These are phyloP conservation scores for Siniperca knerii DNA, from an alignment of 2,113 vertebrate species.

Conservation along the genomic window DNA sequence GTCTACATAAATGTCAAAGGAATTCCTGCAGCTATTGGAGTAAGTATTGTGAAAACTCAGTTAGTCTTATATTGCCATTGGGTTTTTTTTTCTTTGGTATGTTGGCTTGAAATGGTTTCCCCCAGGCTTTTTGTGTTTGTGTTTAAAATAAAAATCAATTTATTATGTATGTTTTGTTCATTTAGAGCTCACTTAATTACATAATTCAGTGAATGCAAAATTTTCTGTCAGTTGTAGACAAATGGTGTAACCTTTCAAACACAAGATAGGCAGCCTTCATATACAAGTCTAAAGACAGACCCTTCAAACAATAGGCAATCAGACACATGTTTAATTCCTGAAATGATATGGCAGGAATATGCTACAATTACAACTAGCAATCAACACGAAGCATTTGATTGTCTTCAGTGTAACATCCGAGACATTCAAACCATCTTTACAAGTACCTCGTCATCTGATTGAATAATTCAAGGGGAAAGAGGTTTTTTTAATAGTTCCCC, in stretches of 20 bases:
- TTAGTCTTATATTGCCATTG: not conserved
- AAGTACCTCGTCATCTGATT: constrained; percentile 55
- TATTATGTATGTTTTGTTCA: not conserved
- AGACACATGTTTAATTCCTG: constrained; percentile 17
- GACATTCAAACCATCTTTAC: not conserved
- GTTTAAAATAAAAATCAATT: not conserved
- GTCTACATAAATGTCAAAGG: not conserved
- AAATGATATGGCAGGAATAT: constrained; percentile 14
- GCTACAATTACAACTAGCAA: constrained; percentile 13
- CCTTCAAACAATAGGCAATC: constrained; percentile 61
- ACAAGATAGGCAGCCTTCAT: not conserved
- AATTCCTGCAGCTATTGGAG: not conserved
- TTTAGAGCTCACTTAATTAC: not conserved
- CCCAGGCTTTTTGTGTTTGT: not conserved
- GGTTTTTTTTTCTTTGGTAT: not conserved
- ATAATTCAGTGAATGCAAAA: not conserved
- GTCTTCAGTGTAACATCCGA: constrained; percentile 23
- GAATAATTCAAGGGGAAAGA: constrained; percentile 50
- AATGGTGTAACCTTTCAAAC: constrained; percentile 18
- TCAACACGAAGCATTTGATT: constrained; percentile 52
- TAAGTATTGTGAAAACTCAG: not conserved
- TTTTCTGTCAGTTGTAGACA: not conserved
- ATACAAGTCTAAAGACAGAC: not conserved
- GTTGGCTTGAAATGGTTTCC: not conserved
- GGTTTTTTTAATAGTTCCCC: not conserved